Percentiles rank a stretch among this genome's conserved stretches.
Conservation (phyloP, 2,888 invertebrate species). For the Napeogenes inachia region DNA sequence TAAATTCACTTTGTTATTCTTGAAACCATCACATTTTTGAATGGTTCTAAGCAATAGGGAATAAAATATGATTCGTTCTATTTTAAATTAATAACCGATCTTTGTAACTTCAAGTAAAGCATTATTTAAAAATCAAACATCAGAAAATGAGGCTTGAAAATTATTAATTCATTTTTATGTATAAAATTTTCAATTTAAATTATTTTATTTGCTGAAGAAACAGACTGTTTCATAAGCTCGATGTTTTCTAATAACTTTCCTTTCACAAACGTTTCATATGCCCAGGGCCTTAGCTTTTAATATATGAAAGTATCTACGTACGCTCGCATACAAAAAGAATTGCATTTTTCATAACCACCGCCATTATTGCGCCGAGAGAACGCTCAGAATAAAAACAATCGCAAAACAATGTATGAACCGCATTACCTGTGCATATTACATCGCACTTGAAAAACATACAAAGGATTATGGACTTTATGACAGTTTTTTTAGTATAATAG, state of each 20-base stretch:
- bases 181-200: background rate
- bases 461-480: background rate
- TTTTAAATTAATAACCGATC: too few relatives aligned
- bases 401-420: conserved; percentile 22
- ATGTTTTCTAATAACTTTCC: conserved; percentile 20
- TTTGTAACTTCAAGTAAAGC: too few relatives aligned
- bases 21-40: too few relatives aligned
- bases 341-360: conserved; percentile 37
- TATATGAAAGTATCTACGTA: conserved; percentile 23
- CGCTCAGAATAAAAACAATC: conserved; percentile 30
- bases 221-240: background rate
- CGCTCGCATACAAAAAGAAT: conserved; percentile 28
- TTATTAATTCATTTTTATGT: too few relatives aligned
- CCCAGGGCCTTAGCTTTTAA: conserved; percentile 18
- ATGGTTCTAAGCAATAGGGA: too few relatives aligned
- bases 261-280: conserved; percentile 20
- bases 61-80: too few relatives aligned
- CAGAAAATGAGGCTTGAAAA: too few relatives aligned
- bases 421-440: conserved; percentile 19
- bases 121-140: too few relatives aligned
- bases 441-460: conserved; percentile 6
- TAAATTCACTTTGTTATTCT: too few relatives aligned
- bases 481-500: too few relatives aligned
- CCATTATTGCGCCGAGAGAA: conserved; percentile 32
- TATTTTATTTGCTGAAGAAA: background rate